Evolutionary conservation across 2,888 invertebrate species (phyloP).

Genomic region (Meandrusa payeni): DNA sequence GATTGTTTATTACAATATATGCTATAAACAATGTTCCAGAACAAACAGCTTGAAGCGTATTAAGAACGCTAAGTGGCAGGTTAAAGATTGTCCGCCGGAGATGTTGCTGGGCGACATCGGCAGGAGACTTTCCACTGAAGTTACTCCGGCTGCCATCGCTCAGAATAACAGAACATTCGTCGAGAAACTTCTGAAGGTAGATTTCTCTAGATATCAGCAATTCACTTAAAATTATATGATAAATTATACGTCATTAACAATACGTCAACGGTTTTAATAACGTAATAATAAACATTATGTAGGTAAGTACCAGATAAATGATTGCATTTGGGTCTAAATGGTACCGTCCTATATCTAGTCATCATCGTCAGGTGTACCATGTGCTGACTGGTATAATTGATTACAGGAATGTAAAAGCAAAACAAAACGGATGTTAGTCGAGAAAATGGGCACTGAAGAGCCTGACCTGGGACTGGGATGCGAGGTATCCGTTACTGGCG

Average conservation of each 20-base stretch:
- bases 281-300: too few species aligned
- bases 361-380: too few species aligned
- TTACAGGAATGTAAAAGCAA: slow-evolving; percentile 92
- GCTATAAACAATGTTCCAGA: slow-evolving; percentile 47
- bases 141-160: slow-evolving; percentile 94
- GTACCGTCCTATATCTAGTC: too few species aligned
- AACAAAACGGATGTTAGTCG: slow-evolving; percentile 99
- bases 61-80: slow-evolving; percentile 83
- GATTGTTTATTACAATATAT: neutral
- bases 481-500: slow-evolving; percentile 85
- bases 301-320: too few species aligned
- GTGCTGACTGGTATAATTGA: neutral
- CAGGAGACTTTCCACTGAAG: slow-evolving; percentile 82
- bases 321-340: too few species aligned
- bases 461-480: slow-evolving; percentile 94
- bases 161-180: slow-evolving; percentile 99
- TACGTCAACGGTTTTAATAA: too few species aligned
- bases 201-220: too few species aligned
- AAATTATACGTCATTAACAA: too few species aligned
- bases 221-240: too few species aligned
- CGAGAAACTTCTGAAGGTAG: slow-evolving; percentile 96
- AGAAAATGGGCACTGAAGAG: slow-evolving; percentile 99
- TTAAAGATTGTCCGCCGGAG: slow-evolving; percentile 81
- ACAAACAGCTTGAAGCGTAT: slow-evolving; percentile 82
- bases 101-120: slow-evolving; percentile 68